These are phyloP conservation scores for Elachura formosa DNA, from an alignment of 2,113 vertebrate species.

Conservation along the genomic window DNA sequence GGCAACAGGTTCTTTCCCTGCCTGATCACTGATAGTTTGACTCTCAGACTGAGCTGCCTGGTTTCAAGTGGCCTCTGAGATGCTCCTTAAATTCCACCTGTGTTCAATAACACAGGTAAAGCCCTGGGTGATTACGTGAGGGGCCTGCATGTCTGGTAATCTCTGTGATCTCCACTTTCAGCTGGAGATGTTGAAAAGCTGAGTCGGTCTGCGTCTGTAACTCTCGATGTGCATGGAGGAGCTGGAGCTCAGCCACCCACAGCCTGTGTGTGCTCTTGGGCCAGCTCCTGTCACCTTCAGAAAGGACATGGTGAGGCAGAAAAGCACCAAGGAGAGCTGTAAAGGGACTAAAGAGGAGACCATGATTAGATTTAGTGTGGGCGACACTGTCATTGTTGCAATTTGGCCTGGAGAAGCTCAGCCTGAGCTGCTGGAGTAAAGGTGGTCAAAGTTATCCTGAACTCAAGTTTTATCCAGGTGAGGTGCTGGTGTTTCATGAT, in stretches of 20 bases:
- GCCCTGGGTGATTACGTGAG: neutral
- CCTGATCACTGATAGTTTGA: neutral
- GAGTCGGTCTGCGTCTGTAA: neutral
- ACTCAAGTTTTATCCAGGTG: neutral
- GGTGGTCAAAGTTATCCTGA: neutral
- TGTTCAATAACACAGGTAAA: neutral
- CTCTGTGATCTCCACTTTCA: neutral
- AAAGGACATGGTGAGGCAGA: neutral
- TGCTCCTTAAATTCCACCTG: neutral
- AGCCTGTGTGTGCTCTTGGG: neutral
- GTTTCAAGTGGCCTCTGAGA: slow-evolving; percentile 13
- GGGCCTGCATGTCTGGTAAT: neutral
- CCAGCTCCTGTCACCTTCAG: neutral
- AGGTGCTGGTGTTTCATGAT: neutral
- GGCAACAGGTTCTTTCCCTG: neutral
- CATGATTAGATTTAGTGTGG: rapidly evolving
- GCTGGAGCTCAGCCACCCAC: neutral
- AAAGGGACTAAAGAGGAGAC: neutral
- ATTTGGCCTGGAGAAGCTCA: neutral
- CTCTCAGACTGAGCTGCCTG: neutral
- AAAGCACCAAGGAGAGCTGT: neutral
- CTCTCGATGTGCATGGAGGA: neutral
- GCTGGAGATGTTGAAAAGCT: neutral
- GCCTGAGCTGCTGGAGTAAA: neutral
- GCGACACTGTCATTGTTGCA: neutral